A percentile compares a stretch with the other conserved stretches of the same genome.
phyloP scores from a whole-genome alignment of 2,113 vertebrate genomes.

The Myodes glareolus region DNA sequence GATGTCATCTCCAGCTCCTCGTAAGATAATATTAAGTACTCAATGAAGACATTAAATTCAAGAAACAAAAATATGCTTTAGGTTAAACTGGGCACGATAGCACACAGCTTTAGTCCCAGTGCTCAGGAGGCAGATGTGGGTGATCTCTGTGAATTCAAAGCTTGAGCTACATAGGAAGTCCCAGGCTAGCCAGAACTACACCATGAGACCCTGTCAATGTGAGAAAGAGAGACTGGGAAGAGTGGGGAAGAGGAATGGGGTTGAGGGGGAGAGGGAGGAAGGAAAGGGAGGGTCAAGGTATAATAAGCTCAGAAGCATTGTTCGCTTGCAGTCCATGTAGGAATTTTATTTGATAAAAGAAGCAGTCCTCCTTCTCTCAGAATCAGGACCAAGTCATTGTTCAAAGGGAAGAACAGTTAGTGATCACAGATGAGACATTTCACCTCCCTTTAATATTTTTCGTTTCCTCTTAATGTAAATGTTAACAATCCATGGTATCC shows the following conservation, averaged over 20 bases:
- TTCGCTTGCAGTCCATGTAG: background rate
- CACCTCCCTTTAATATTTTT: constrained; percentile 17
- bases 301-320: background rate
- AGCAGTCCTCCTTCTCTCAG: background rate
- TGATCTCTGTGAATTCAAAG: background rate
- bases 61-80: background rate
- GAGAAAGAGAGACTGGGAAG: background rate
- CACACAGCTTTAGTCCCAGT: background rate
- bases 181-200: background rate
- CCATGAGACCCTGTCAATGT: background rate
- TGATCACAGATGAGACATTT: constrained; percentile 43
- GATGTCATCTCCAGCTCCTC: background rate
- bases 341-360: background rate
- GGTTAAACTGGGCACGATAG: background rate
- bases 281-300: background rate
- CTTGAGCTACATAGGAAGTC: background rate
- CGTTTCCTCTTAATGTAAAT: background rate
- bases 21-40: constrained; percentile 8
- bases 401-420: background rate
- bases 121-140: background rate
- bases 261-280: too few species aligned
- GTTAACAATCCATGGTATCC: constrained; percentile 7
- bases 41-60: background rate
- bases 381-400: background rate
- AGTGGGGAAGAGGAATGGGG: too few species aligned